Evolutionary conservation across 2,888 invertebrate species (phyloP).

Genomic region (Euzophera pinguis): DNA sequence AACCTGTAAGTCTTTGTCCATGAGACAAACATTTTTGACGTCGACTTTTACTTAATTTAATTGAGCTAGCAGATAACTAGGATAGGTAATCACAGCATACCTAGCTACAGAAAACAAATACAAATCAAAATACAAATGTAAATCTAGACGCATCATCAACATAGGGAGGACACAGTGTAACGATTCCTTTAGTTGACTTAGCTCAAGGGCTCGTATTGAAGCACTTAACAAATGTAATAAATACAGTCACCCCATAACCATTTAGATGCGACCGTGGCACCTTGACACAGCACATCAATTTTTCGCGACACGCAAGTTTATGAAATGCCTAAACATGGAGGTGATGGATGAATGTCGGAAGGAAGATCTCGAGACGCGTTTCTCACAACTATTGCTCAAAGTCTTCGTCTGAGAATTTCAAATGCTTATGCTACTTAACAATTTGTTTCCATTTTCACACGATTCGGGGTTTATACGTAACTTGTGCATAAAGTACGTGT

Average conservation of each 20-base stretch:
- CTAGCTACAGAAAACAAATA: too few relatives aligned
- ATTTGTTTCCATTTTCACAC: constrained; percentile 36
- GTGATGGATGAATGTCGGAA: constrained; percentile 55
- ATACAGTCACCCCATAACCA: constrained; percentile 11
- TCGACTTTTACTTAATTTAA: too few relatives aligned
- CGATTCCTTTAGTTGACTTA: too few relatives aligned
- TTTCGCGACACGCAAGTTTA: constrained; percentile 47
- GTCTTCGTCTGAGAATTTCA: constrained; percentile 55
- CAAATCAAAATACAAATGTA: too few relatives aligned
- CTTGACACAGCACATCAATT: constrained; percentile 37
- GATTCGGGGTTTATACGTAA: constrained; percentile 14
- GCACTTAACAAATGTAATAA: constrained; percentile 1
- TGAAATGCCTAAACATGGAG: constrained; percentile 38
- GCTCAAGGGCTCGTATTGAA: not conserved
- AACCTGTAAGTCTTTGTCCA: constrained; percentile 59
- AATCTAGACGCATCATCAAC: too few relatives aligned
- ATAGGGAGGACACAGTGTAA: too few relatives aligned
- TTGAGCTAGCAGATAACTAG: too few relatives aligned
- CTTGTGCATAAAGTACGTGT: too few relatives aligned
- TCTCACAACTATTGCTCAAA: constrained; percentile 60
- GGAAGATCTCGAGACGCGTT: constrained; percentile 31
- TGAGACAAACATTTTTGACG: too few relatives aligned
- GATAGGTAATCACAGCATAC: too few relatives aligned
- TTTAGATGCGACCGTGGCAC: constrained; percentile 22
- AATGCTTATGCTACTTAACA: constrained; percentile 35